Percentiles rank a stretch among this genome's conserved stretches.
These are phyloP conservation scores for Podargus strigoides DNA, from an alignment of 2,797 vertebrate species.

Conservation along the genomic window DNA sequence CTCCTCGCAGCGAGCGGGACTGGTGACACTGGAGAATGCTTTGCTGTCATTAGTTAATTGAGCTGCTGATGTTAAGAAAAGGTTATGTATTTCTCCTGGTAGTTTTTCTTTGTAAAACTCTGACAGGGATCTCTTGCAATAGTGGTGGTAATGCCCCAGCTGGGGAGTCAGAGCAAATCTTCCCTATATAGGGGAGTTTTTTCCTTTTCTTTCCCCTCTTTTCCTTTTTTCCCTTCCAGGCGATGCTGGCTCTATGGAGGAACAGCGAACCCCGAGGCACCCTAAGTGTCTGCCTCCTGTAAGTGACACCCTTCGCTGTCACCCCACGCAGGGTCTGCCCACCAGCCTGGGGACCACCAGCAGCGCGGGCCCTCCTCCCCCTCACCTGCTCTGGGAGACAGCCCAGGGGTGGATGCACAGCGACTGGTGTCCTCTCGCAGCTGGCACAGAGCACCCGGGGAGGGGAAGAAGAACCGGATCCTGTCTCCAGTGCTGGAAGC, in stretches of 20 bases:
- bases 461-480: neutral
- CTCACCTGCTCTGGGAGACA: neutral
- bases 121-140: conserved; percentile 63
- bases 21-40: conserved; percentile 77
- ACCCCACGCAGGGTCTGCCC: neutral
- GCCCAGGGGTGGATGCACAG: accelerated
- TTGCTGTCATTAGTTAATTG: conserved; percentile 83
- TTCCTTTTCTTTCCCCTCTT: neutral
- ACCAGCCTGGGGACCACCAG: neutral
- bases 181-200: neutral
- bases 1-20: conserved; percentile 40
- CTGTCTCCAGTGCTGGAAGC: neutral
- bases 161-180: conserved; percentile 22
- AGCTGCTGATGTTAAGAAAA: conserved; percentile 81
- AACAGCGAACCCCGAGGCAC: neutral
- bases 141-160: neutral
- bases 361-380: neutral
- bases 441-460: accelerated
- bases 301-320: neutral
- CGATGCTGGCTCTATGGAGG: accelerated
- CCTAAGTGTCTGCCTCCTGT: neutral
- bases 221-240: neutral
- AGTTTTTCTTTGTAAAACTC: conserved; percentile 78
- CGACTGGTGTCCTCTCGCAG: neutral
- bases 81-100: conserved; percentile 80